Conservation (phyloP, 2,888 invertebrate species). For the Callyntrura guangdongensis region DNA sequence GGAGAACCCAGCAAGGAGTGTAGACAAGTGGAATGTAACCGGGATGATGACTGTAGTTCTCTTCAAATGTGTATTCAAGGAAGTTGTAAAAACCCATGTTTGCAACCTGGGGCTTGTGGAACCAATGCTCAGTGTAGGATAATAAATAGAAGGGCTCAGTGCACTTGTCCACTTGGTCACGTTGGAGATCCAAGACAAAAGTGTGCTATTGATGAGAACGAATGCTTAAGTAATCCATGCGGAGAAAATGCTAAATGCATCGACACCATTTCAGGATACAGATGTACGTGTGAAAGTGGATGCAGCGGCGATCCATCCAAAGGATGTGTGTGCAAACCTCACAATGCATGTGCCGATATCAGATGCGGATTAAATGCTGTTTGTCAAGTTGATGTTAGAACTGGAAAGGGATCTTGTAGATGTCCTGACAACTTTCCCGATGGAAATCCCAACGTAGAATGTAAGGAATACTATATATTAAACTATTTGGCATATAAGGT, state of each 20-base stretch:
- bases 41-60: slow-evolving; percentile 91
- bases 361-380: slow-evolving; percentile 94
- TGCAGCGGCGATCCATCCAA: slow-evolving; percentile 92
- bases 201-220: slow-evolving; percentile 90
- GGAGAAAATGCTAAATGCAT: slow-evolving; percentile 94
- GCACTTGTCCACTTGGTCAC: slow-evolving; percentile 91
- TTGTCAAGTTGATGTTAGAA: slow-evolving; percentile 89
- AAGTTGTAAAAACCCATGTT: slow-evolving; percentile 94
- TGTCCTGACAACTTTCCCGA: slow-evolving; percentile 93
- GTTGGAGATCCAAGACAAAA: slow-evolving; percentile 90
- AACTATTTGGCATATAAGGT: background rate
- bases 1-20: slow-evolving; percentile 93
- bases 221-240: slow-evolving; percentile 93
- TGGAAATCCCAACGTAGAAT: slow-evolving; percentile 94
- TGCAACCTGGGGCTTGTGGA: slow-evolving; percentile 92
- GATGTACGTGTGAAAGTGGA: slow-evolving; percentile 92
- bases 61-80: slow-evolving; percentile 91
- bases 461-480: slow-evolving; percentile 87
- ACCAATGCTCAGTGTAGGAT: slow-evolving; percentile 90
- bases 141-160: slow-evolving; percentile 91
- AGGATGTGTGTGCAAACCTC: slow-evolving; percentile 92
- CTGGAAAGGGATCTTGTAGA: slow-evolving; percentile 88
- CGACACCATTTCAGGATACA: slow-evolving; percentile 90
- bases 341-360: slow-evolving; percentile 92
- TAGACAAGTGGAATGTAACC: slow-evolving; percentile 91